phyloP scores from a whole-genome alignment of 1,140 invertebrate genomes.

The Bombyx mandarina region DNA sequence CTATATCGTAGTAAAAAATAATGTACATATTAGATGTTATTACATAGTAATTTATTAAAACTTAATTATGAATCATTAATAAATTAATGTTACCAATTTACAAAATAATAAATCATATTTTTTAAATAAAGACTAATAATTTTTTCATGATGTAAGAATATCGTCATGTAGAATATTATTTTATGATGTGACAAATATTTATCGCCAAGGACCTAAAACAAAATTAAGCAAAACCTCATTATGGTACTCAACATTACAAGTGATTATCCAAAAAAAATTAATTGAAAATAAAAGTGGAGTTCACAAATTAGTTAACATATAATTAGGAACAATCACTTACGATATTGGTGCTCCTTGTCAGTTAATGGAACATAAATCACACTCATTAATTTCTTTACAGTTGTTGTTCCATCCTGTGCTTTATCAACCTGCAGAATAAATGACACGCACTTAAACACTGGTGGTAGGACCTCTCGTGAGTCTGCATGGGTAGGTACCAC shows the following conservation, averaged over 20 bases:
- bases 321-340: constrained; percentile 36
- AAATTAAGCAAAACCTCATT: constrained; percentile 4
- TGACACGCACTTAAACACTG: no score
- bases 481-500: no score
- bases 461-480: no score
- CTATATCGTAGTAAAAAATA: constrained; percentile 35
- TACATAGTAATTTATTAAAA: constrained; percentile 13
- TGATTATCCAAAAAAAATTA: no score
- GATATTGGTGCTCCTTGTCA: constrained; percentile 73
- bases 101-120: no score
- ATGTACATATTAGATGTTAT: constrained; percentile 7
- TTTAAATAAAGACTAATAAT: no score
- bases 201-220: constrained; percentile 51
- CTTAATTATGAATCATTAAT: constrained; percentile 8
- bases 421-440: constrained; percentile 84
- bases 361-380: constrained; percentile 98
- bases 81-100: constrained; percentile 9
- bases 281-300: no score
- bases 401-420: constrained; percentile 82
- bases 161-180: no score
- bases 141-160: no score
- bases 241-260: no score
- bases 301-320: no score
- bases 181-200: background rate
- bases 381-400: constrained; percentile 89